phyloP scores from a whole-genome alignment of 2,113 vertebrate genomes.

The Grantiella picta region DNA sequence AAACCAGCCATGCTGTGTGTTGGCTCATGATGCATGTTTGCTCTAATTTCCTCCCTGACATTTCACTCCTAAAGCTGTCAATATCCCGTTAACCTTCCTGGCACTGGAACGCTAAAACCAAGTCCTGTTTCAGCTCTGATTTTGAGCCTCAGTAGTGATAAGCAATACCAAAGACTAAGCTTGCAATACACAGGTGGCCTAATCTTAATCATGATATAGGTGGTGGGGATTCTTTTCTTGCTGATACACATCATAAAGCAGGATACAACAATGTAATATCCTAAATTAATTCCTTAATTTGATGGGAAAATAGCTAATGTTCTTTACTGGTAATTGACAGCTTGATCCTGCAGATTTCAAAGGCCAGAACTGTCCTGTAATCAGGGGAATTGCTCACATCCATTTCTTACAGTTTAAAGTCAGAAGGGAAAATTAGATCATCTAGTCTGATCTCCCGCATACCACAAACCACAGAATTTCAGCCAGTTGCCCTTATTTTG shows the following conservation, averaged over 20 bases:
- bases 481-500: constrained; percentile 13
- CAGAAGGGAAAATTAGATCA: constrained; percentile 50
- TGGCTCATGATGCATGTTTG: constrained; percentile 12
- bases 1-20: constrained; percentile 46
- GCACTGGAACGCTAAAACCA: not conserved
- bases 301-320: not conserved
- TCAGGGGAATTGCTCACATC: not conserved
- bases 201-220: not conserved
- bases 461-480: constrained; percentile 57
- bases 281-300: not conserved
- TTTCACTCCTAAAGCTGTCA: constrained; percentile 52
- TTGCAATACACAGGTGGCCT: not conserved
- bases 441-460: constrained; percentile 10
- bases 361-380: not conserved
- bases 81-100: constrained; percentile 37
- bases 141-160: not conserved
- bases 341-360: not conserved
- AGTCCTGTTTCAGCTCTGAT: not conserved
- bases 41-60: constrained; percentile 28
- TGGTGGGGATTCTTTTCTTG: not conserved
- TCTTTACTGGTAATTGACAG: not conserved
- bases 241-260: not conserved
- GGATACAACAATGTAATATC: not conserved
- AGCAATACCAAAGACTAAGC: not conserved
- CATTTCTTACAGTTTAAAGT: not conserved